phyloP scores from a whole-genome alignment of 2,113 vertebrate genomes.

The Herpetotheres cachinnans region DNA sequence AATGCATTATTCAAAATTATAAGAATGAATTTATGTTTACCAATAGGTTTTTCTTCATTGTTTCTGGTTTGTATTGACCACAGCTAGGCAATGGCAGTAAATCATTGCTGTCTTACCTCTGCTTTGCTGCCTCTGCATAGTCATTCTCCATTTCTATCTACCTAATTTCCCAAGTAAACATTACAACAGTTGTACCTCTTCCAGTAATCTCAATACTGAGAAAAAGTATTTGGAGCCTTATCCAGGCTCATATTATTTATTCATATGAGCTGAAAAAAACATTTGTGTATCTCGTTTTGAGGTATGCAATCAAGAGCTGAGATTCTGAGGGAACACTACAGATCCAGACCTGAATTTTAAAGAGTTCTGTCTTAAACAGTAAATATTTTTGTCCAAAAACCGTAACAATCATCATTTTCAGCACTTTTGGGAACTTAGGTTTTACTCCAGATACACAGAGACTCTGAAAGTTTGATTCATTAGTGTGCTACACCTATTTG shows the following conservation, averaged over 20 bases:
- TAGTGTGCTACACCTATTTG: neutral
- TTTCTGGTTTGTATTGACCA: neutral
- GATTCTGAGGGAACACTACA: neutral
- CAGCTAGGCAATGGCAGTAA: neutral
- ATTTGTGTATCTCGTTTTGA: neutral
- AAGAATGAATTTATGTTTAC: neutral
- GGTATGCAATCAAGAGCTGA: neutral
- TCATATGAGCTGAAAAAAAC: neutral
- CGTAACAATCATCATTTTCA: neutral
- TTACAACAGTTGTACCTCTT: neutral
- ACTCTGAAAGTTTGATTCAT: neutral
- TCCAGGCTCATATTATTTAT: neutral
- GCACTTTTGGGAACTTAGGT: neutral
- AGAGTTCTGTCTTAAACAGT: neutral
- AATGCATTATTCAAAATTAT: neutral
- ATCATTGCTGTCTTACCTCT: neutral
- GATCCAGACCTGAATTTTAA: neutral
- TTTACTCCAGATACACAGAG: neutral
- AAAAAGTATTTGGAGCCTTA: neutral
- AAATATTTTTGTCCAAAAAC: neutral
- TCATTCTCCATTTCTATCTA: neutral
- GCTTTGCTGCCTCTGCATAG: neutral
- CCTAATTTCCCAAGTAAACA: neutral
- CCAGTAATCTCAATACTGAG: neutral
- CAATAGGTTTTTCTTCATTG: neutral